A percentile compares a stretch with the other conserved stretches of the same genome.
phyloP scores from a whole-genome alignment of 2,888 invertebrate genomes.

The Azorinus chamasolen region DNA sequence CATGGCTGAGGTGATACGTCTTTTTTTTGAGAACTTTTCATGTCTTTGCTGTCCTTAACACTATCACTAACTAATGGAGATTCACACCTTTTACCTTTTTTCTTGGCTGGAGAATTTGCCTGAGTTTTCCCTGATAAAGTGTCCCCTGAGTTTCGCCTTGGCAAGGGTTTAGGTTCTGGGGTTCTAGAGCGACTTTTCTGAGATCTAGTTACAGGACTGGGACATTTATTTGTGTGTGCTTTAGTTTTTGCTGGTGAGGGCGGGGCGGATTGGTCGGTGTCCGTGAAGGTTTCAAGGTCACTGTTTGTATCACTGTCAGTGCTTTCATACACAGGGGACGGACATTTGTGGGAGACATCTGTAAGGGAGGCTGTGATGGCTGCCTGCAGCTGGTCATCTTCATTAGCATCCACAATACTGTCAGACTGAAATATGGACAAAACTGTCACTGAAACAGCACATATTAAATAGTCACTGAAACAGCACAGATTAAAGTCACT shows the following conservation, averaged over 20 bases:
- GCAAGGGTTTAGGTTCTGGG: conserved; percentile 9
- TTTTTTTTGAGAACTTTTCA: conserved; percentile 4
- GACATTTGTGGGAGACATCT: conserved; percentile 35
- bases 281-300: conserved; percentile 86
- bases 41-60: conserved; percentile 22
- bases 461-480: too few species aligned
- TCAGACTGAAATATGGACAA: too few species aligned
- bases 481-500: too few species aligned
- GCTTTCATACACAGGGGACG: conserved; percentile 30
- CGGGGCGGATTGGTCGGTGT: conserved; percentile 78
- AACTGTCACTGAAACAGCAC: too few species aligned
- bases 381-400: conserved; percentile 87
- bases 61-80: conserved; percentile 36
- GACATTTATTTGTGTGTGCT: conserved; percentile 31
- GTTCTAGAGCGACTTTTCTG: conserved; percentile 31
- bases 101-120: conserved; percentile 4
- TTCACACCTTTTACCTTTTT: conserved; percentile 22
- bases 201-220: conserved; percentile 19
- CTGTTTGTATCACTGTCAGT: conserved; percentile 68
- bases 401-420: conserved; percentile 85
- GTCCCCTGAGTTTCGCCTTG: conserved; percentile 7
- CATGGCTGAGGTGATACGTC: conserved; percentile 30
- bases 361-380: conserved; percentile 87
- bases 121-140: not conserved
- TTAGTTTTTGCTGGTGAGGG: conserved; percentile 55